phyloP scores from a whole-genome alignment of 2,888 invertebrate species.

The Cyclophora albipunctata region DNA sequence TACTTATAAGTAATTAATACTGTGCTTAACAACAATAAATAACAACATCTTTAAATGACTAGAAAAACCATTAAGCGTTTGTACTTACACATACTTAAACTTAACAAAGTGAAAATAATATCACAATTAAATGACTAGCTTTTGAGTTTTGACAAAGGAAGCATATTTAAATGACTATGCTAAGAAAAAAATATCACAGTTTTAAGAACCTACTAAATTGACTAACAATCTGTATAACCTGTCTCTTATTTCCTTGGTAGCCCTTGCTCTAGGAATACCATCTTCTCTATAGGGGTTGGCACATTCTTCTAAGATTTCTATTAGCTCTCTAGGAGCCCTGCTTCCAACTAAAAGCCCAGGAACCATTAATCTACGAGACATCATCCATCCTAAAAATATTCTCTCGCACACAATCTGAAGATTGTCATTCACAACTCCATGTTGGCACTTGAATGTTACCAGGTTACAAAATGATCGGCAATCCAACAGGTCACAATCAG shows the following conservation, averaged over 20 bases:
- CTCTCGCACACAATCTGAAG: slow-evolving; percentile 80
- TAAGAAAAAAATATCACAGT: no score
- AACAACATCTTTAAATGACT: no score
- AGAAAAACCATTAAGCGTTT: no score
- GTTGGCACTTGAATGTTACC: slow-evolving; percentile 66
- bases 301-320: slow-evolving; percentile 74
- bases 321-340: slow-evolving; percentile 73
- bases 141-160: no score
- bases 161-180: no score
- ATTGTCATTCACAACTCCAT: slow-evolving; percentile 77
- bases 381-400: slow-evolving; percentile 78
- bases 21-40: no score
- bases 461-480: slow-evolving; percentile 78
- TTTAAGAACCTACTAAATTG: slow-evolving; percentile 27
- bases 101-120: no score
- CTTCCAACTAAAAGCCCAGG: slow-evolving; percentile 77
- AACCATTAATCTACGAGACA: slow-evolving; percentile 75
- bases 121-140: no score
- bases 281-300: slow-evolving; percentile 70
- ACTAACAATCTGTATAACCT: slow-evolving; percentile 69
- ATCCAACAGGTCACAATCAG: slow-evolving; percentile 81
- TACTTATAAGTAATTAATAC: no score
- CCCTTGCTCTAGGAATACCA: slow-evolving; percentile 59
- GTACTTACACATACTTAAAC: no score
- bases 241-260: slow-evolving; percentile 60